Evolutionary conservation across 2,113 vertebrate genomes (phyloP), one percentile per base, ranked within the genome.

Genomic region (Gnathonemus longibarbis): DNA sequence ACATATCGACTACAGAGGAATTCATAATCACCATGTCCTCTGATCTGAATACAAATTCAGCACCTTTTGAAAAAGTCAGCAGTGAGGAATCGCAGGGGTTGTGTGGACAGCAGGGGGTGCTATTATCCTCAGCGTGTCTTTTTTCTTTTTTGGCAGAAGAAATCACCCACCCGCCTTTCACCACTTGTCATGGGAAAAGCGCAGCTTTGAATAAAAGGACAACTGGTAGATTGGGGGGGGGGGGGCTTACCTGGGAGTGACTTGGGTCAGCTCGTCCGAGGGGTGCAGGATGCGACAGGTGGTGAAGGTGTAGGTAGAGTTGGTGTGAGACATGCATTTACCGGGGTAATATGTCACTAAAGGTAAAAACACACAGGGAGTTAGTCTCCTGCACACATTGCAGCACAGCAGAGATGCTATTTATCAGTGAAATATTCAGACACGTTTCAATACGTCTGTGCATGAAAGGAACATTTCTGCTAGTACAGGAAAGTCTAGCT

Each of bases 271-370:
- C 89, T 99, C 98, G 45, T 99, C 98, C 0, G 98, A 98, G 46
- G 98, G 98, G 93, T 99, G 98, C 92, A 99, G 96, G 94, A 99
- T 99, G 87, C 97, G 97, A 88, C 98, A 99, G 92, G 98, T 99
- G 89, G 98, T 99, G 93, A 99, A 99, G 92, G 98, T 99, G 95
- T 98, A 99, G 90, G 98, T 99, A 62, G 98, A 99, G 95, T 97
- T 99, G 94, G 98, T 99, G 96, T 99, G 98, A 90, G 98, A 98
- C 98, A 99, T 99, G 95, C 98, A 98, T 95, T 99, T 99, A 91
- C 98, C 98, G 87, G 98, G 98, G 93, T 98, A 97, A 94, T 97
- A 97, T 39, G 97, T 97, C 97, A 94, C 74, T 95, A 94, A 95
- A 93, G 9, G 70, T 31, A 93, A 93, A 74, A 39, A 89, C 46